phyloP scores from a whole-genome alignment of 1,140 invertebrate species.

The Pseudomyrmex cubaensis region DNA sequence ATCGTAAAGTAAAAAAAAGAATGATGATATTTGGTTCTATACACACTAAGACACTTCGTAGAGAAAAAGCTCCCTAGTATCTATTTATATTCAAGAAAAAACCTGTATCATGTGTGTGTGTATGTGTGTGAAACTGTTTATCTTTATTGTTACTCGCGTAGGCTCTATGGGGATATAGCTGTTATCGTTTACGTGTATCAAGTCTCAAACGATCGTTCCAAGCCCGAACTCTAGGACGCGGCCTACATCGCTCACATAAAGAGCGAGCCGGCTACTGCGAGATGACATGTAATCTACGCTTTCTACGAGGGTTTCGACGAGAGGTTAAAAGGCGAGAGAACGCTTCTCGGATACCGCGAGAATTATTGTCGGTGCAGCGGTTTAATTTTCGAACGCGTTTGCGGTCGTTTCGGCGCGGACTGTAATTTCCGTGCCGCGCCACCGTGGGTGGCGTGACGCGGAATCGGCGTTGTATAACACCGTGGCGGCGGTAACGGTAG shows the following conservation, averaged over 20 bases:
- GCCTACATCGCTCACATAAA: conserved; percentile 47
- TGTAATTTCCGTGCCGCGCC: conserved; percentile 58
- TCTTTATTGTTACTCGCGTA: conserved; percentile 17
- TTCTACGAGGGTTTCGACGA: conserved; percentile 33
- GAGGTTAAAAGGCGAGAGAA: conserved; percentile 50
- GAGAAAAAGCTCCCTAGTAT: not conserved
- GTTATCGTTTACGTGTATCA: conserved; percentile 40
- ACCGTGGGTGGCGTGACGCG: conserved; percentile 63
- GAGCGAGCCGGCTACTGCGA: conserved; percentile 32
- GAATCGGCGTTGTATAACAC: conserved; percentile 39
- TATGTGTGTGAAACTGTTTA: not conserved
- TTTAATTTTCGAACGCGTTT: conserved; percentile 66
- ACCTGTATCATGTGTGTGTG: too few relatives aligned
- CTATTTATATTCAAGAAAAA: conserved; percentile 7
- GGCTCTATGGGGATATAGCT: not conserved
- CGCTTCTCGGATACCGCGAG: conserved; percentile 61
- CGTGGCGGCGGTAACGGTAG: conserved; percentile 47
- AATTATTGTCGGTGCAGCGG: conserved; percentile 63
- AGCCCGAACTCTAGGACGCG: conserved; percentile 20
- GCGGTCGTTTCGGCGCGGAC: conserved; percentile 58
- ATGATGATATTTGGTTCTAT: not conserved
- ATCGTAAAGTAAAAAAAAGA: conserved; percentile 8
- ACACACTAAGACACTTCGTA: not conserved
- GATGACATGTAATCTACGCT: conserved; percentile 57
- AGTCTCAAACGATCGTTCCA: conserved; percentile 20